Base-by-base conservation (phyloP, 2,113 vertebrate genomes). In the Pachyramphus minor region DNA sequence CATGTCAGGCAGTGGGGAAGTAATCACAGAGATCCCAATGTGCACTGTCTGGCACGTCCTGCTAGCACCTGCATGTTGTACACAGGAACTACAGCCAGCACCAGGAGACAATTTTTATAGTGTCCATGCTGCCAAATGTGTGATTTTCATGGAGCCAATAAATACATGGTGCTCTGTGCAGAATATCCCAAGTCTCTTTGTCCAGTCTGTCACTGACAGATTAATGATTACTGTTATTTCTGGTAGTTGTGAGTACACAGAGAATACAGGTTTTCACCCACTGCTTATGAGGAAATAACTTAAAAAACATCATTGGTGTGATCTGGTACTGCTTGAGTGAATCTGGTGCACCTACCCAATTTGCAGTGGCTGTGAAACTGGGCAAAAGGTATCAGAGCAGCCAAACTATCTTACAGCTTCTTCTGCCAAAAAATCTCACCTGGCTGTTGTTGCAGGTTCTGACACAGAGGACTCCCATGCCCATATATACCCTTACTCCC, bases 191-290 rank as follows among this genome's bases (percentile, higher is more conserved):
- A 27, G 15, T 20, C 33, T 58, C 37, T 55, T 52, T 21, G 25
- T 31, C 14, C 5, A 2, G 50, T 50, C 0, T 6, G 23, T 35
- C 82, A 39, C 27, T 47, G 55, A 20, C 24, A 80, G 39, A 63
- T 85, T 23, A 39, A n/a, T 0, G 0, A 22, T 25, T 30, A 7
- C 6, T 37, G 16, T 0, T 49, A 76, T 55, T 59, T 62, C 62
- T 66, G 33, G n/a, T 49, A 27, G 45, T 0, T 66, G n/a, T 16
- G 58, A 14, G 19, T 24, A 28, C 39, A 42, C 19, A 66, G 53
- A 39, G 37, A 91, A 63, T 3, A 7, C 7, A 63, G 35, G 18
- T 47, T 88, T 84, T 33, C 10, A 63, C 30, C 9, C 35, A 9
- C 11, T 55, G 30, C 50, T 94, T 44, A 14, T 0, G 2, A 82